Percentiles rank a stretch among this genome's conserved stretches.
These are phyloP conservation scores for Eurytoma adleriae DNA, from an alignment of 2,888 invertebrate genomes.

Conservation along the genomic window DNA sequence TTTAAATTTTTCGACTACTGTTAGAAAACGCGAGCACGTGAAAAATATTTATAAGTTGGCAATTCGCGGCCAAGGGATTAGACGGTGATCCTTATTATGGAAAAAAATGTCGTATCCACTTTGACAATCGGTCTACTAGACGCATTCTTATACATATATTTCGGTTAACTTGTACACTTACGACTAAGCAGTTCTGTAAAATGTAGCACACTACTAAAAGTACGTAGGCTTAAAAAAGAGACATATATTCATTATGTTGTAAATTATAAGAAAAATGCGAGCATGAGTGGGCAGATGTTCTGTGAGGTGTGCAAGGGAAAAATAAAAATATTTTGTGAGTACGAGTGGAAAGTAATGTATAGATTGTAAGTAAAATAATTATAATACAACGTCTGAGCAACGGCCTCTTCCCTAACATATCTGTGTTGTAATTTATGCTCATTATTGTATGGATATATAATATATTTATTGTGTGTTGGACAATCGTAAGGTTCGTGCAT, in stretches of 20 bases:
- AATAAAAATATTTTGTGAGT: slow-evolving; percentile 31
- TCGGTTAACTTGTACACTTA: slow-evolving; percentile 44
- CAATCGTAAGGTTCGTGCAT: slow-evolving; percentile 43
- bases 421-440: slow-evolving; percentile 65
- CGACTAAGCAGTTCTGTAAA: slow-evolving; percentile 26
- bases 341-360: slow-evolving; percentile 8
- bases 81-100: slow-evolving; percentile 35
- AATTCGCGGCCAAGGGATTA: background rate
- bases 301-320: background rate
- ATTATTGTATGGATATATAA: slow-evolving; percentile 29
- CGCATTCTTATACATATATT: slow-evolving; percentile 57
- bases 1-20: slow-evolving; percentile 48
- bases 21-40: slow-evolving; percentile 27
- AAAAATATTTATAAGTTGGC: slow-evolving; percentile 31
- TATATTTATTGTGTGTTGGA: slow-evolving; percentile 41
- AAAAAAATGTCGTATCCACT: slow-evolving; percentile 63
- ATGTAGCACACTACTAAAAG: slow-evolving; percentile 23
- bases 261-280: slow-evolving; percentile 22
- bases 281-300: background rate
- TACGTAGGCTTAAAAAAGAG: slow-evolving; percentile 11
- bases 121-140: slow-evolving; percentile 69
- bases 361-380: slow-evolving; percentile 37
- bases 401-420: slow-evolving; percentile 68
- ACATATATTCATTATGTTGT: slow-evolving; percentile 12
- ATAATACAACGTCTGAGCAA: slow-evolving; percentile 60